phyloP scores from a whole-genome alignment of 35 echinoderm and acorn worm species.

The Apostichopus californicus region DNA sequence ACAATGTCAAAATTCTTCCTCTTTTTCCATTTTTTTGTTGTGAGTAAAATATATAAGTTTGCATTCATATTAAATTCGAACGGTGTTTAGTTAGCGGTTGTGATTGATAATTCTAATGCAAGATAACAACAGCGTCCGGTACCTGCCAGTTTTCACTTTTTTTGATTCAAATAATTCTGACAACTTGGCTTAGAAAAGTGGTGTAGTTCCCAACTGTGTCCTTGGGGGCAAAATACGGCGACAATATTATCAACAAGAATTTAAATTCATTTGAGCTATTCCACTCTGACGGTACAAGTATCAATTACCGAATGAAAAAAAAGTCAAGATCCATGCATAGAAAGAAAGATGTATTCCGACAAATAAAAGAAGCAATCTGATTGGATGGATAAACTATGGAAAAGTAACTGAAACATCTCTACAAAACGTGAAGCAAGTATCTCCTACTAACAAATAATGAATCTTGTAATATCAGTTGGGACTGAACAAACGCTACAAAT shows the following conservation, averaged over 20 bases:
- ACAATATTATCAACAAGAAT: slow-evolving; percentile 36
- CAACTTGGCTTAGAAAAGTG: not conserved
- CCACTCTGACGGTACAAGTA: not conserved
- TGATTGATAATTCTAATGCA: not conserved
- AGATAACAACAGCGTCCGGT: not conserved
- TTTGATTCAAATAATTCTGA: not conserved
- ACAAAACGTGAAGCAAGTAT: too few relatives aligned
- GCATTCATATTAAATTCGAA: not conserved
- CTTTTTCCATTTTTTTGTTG: not conserved
- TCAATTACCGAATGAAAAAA: not conserved
- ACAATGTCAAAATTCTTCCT: not conserved
- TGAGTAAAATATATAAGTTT: not conserved
- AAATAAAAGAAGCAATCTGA: too few relatives aligned
- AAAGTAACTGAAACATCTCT: too few relatives aligned
- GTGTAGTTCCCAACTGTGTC: not conserved
- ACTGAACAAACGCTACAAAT: too few relatives aligned
- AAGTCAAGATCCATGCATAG: too few relatives aligned
- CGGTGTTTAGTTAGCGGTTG: not conserved
- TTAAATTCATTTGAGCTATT: not conserved
- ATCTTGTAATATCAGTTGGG: too few relatives aligned
- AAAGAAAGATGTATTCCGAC: too few relatives aligned
- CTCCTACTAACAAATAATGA: too few relatives aligned
- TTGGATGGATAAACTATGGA: too few relatives aligned
- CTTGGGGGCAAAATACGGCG: slow-evolving; percentile 20
- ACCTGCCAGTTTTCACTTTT: not conserved